phyloP scores from a whole-genome alignment of 2,888 invertebrate species.

The Polydrusus tereticollis region DNA sequence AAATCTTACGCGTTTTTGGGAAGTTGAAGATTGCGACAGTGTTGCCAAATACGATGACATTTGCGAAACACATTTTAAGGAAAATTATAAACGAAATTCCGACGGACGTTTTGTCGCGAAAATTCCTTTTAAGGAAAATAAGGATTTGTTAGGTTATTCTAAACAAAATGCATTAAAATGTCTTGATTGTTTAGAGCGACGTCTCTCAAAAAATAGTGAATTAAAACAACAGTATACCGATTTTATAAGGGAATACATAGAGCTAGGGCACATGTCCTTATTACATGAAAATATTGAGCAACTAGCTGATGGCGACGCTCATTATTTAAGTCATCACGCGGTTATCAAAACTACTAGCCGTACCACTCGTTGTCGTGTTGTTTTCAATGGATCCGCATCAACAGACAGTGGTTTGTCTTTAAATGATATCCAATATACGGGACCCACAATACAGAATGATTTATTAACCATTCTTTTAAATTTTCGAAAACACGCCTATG shows the following conservation, averaged over 20 bases:
- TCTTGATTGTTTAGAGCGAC: constrained; percentile 40
- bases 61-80: constrained; percentile 28
- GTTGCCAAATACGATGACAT: no score
- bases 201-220: constrained; percentile 25
- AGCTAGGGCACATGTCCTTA: constrained; percentile 42
- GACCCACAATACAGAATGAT: constrained; percentile 38
- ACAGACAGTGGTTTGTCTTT: constrained; percentile 43
- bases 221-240: constrained; percentile 37
- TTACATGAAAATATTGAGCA: no score
- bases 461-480: constrained; percentile 48
- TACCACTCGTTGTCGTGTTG: constrained; percentile 40
- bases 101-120: no score
- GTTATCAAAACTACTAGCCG: constrained; percentile 45
- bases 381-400: constrained; percentile 52
- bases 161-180: constrained; percentile 37
- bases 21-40: no score
- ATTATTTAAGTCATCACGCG: constrained; percentile 52
- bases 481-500: constrained; percentile 43
- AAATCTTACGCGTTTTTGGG: no score
- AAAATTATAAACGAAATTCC: constrained; percentile 34
- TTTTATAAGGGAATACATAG: constrained; percentile 46
- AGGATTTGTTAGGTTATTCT: no score
- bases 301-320: constrained; percentile 15
- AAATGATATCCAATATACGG: constrained; percentile 19
- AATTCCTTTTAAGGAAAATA: no score